These are phyloP conservation scores for Megaceryle maxima DNA, from an alignment of 2,113 vertebrate genomes.

Conservation along the genomic window DNA sequence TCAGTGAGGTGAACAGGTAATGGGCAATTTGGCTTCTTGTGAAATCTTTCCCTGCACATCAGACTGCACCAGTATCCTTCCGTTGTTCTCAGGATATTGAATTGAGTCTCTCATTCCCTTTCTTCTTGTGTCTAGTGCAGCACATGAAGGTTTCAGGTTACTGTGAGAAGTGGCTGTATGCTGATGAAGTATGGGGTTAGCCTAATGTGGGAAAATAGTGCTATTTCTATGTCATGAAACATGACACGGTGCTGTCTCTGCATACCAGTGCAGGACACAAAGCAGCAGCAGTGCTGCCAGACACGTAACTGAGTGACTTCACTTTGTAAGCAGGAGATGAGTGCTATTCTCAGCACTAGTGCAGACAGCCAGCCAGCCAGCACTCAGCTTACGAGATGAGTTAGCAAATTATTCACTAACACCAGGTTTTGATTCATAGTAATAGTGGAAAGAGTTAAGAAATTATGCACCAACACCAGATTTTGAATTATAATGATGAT, in stretches of 20 bases:
- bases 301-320: constrained; percentile 40
- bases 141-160: neutral
- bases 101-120: neutral
- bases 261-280: neutral
- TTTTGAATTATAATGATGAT: neutral
- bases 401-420: neutral
- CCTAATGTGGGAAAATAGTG: neutral
- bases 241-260: neutral
- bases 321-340: neutral
- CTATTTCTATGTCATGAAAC: neutral
- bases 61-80: neutral
- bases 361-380: neutral
- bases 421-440: neutral
- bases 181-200: neutral
- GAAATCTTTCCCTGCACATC: neutral
- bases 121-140: neutral
- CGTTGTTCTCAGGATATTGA: neutral
- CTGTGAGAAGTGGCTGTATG: constrained; percentile 15
- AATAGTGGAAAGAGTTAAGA: neutral
- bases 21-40: neutral
- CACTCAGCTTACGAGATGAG: neutral
- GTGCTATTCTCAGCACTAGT: constrained; percentile 37
- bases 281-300: constrained; percentile 24
- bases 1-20: neutral
- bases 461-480: neutral